Percentiles rank a stretch among this genome's conserved stretches.
Conservation (phyloP, 2,888 invertebrate genomes). For the Megalurothrips usitatus region DNA sequence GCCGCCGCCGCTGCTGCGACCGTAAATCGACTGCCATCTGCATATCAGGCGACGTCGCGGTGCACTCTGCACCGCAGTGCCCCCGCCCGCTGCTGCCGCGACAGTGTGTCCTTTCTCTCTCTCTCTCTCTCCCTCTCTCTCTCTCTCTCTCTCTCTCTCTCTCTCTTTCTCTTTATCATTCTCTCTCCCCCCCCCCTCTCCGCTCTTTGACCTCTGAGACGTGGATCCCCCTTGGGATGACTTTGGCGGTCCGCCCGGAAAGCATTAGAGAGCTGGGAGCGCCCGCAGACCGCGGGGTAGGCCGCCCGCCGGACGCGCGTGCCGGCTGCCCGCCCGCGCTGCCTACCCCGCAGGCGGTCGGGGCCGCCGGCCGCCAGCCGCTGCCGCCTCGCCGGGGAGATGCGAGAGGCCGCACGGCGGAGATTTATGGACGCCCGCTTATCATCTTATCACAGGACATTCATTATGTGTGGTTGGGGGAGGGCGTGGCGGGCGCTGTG, state of each 20-base stretch:
- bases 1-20: neutral
- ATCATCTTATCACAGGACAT: neutral
- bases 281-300: neutral
- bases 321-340: neutral
- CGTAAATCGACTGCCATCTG: neutral
- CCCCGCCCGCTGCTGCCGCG: neutral
- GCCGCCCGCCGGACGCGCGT: neutral
- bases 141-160: constrained; percentile 1
- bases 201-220: neutral
- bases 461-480: neutral
- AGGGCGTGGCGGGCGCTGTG: neutral
- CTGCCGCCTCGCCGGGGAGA: neutral
- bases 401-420: neutral
- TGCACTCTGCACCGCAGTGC: neutral
- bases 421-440: neutral
- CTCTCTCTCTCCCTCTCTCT: neutral
- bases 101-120: neutral
- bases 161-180: neutral
- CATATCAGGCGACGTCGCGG: neutral
- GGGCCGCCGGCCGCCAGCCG: neutral
- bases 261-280: neutral
- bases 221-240: neutral
- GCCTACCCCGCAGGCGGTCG: neutral
- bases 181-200: neutral
- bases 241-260: neutral